Conservation (phyloP, 2,888 invertebrate species). For the Chaitophorus viminalis region DNA sequence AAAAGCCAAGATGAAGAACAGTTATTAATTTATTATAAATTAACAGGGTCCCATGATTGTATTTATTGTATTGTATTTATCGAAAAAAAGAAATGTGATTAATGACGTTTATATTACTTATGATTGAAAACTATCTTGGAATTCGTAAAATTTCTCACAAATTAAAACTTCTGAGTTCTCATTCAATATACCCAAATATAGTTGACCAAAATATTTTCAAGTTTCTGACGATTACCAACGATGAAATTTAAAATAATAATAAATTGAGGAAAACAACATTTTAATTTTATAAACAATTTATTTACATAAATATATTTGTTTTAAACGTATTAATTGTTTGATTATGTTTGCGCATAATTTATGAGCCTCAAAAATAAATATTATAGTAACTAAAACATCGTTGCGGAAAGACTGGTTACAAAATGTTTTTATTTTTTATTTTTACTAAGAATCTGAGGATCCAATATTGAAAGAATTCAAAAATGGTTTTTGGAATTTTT, state of each 20-base stretch:
- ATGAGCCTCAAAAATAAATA: neutral
- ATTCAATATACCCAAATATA: neutral
- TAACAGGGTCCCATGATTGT: too few relatives aligned
- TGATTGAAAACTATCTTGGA: neutral
- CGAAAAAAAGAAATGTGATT: too few relatives aligned
- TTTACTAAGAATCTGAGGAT: neutral
- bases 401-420: neutral
- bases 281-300: neutral
- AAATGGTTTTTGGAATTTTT: conserved; percentile 16
- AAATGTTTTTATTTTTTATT: neutral
- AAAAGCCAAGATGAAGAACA: too few relatives aligned
- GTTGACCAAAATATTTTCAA: neutral
- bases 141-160: neutral
- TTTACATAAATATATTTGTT: neutral
- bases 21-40: too few relatives aligned
- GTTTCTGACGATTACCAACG: neutral
- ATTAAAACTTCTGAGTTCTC: neutral
- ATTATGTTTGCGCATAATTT: neutral
- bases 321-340: neutral
- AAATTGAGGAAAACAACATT: neutral
- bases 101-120: too few relatives aligned
- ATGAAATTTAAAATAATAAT: neutral
- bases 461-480: conserved; percentile 39
- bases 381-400: neutral
- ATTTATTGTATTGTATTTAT: too few relatives aligned